Conservation (phyloP, 1,140 invertebrate genomes). For the Bilobella aurantiaca region DNA sequence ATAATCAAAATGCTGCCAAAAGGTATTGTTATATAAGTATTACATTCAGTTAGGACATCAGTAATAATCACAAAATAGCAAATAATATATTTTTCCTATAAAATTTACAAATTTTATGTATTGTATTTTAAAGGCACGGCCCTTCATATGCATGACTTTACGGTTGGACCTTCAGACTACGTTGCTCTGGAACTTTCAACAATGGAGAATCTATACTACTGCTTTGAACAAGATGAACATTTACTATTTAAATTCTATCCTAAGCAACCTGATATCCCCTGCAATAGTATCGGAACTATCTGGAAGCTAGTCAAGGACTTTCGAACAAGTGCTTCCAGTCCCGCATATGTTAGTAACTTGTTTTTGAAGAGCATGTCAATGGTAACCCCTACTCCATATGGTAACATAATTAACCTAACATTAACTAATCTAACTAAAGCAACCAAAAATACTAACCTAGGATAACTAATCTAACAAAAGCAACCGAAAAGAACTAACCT, state of each 20-base stretch:
- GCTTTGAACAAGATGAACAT: conserved; percentile 41
- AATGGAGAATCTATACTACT: conserved; percentile 56
- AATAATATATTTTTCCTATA: too few species aligned
- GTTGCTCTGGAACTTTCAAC: conserved; percentile 44
- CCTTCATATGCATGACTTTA: conserved; percentile 59
- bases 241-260: conserved; percentile 39
- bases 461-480: too few species aligned
- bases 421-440: too few species aligned
- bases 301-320: conserved; percentile 50
- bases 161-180: conserved; percentile 53
- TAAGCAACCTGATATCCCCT: conserved; percentile 38
- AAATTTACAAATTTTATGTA: conserved; percentile 56
- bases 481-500: too few species aligned
- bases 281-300: conserved; percentile 31
- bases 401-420: too few species aligned
- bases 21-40: too few species aligned
- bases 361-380: conserved; percentile 51
- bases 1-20: conserved; percentile 51
- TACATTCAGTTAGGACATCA: too few species aligned
- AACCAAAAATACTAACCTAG: too few species aligned
- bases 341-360: conserved; percentile 44
- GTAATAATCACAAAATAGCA: too few species aligned
- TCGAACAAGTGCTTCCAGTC: conserved; percentile 38
- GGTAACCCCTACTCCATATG: conserved; percentile 48
- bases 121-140: conserved; percentile 48